Percentiles rank a stretch among this genome's conserved stretches.
These are phyloP conservation scores for Euura saliciscinereae DNA, from an alignment of 1,140 invertebrate species.

Conservation along the genomic window DNA sequence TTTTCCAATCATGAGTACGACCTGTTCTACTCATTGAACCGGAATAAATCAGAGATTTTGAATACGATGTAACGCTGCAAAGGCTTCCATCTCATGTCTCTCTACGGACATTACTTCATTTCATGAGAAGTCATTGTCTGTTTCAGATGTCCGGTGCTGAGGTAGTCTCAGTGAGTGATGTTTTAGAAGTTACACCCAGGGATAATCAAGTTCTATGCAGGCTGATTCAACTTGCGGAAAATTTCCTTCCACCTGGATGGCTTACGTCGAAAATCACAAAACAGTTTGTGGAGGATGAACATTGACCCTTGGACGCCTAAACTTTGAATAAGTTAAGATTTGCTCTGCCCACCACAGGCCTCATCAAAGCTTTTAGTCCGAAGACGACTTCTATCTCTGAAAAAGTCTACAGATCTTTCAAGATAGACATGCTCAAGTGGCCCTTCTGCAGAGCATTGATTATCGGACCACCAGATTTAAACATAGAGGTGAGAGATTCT, in stretches of 20 bases:
- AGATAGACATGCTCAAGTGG: conserved; percentile 33
- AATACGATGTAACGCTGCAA: not conserved
- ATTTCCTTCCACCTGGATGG: too few relatives aligned
- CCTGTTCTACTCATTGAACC: not conserved
- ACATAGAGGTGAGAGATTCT: conserved; percentile 28
- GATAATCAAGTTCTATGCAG: too few relatives aligned
- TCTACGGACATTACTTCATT: not conserved
- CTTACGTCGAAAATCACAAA: too few relatives aligned
- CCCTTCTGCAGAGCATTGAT: conserved; percentile 32
- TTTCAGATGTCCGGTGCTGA: too few relatives aligned
- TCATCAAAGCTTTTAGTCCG: conserved; percentile 27
- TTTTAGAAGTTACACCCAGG: too few relatives aligned
- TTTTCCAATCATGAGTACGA: not conserved
- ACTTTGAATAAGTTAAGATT: conserved; percentile 31
- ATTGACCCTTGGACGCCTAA: conserved; percentile 19
- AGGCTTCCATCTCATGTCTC: not conserved
- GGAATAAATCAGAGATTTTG: not conserved
- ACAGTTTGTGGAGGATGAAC: too few relatives aligned
- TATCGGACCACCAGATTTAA: conserved; percentile 20
- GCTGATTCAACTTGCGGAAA: too few relatives aligned
- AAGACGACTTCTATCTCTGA: conserved; percentile 20
- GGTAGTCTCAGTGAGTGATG: too few relatives aligned
- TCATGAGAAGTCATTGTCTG: not conserved
- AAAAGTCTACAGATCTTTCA: conserved; percentile 25
- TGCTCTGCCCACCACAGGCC: conserved; percentile 26